Base-by-base conservation (phyloP, 1,140 invertebrate genomes). In the Drosophila paulistorum region DNA sequence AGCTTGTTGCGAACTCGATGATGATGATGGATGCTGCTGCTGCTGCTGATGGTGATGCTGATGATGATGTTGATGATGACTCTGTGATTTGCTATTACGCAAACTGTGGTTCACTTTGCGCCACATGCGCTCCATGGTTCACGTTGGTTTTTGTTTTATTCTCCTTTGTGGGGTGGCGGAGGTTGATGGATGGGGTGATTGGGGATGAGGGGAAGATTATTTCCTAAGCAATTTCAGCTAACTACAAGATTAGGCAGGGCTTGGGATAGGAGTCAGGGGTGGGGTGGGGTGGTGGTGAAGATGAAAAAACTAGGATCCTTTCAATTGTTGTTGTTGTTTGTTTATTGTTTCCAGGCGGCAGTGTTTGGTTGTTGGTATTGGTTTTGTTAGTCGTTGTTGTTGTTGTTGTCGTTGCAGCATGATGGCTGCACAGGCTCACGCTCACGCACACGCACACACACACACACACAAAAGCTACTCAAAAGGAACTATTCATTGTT, bases 41-140 rank as follows among this genome's bases (percentile, higher is more conserved):
- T 45, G 45, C 11, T 51, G 45, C 1, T 51, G 45, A 20, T 51
- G 45, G 10, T 51, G 45, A 20, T 51, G 45, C 1, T 51, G 45
- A 20, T 51, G 45, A 20, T 51, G 45, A 20, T 51, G 45, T 10
- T 51, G 57, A 17, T 61, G 64, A 70, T 55, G 62, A 67, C 45
- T 64, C 37, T 79, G 81, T n/a, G 71, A 84, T 55, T 82, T 84
- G 74, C 61, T 89, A 74, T 84, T 89, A 58, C 90, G 90, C 65
- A 92, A 79, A 65, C 91, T 92, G 67, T 92, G 91, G 71, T 92
- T 92, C 23, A 92, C 91, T 71, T 92, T 92, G 51, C 91, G 90
- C 91, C 91, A 92, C 91, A 92, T 91, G 62, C 91, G 91, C 63
- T 92, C 91, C 91, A 92, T 92, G 23, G 57, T 23, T 62, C 9